Evolutionary conservation across 2,888 invertebrate species (phyloP), one percentile per base, ranked within the genome.

Genomic region (Monoplex corrugatus): DNA sequence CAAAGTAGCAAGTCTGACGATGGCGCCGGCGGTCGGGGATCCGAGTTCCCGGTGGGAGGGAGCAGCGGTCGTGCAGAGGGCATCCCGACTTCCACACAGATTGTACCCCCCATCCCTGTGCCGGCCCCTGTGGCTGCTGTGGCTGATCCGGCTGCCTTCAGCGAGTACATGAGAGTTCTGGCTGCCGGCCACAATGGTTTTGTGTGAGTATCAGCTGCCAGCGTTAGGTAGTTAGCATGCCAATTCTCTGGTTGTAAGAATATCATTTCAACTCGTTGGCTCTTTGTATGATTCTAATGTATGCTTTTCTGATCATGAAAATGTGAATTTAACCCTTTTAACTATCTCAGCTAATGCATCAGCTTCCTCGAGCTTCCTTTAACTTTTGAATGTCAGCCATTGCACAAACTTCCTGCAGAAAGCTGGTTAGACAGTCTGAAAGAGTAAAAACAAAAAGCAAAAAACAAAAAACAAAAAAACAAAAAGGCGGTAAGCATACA

Each of bases 131-230:
- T 86, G 32, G 89, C 90, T 1, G 90, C 87, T 2, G 80, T 86
- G 32, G 89, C 90, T 1, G 90, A 90, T 38, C 89, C 90, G 10
- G 92, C 91, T 1, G 91, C 90, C 43, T 92, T 91, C 88, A 91
- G 92, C 44, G 92, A 92, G 45, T 92, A 92, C 88, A 92, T 92
- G 92, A 45, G 92, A 44, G 89, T 91, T 87, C 80, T 92, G 44
- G 91, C 92, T 28, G 91, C 92, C 0, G 90, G 91, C 13, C 92
- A 91, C 83, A 90, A 89, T 44, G 87, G 89, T 5, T 90, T 91
- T 75, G 63, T 92, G 92, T 92, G 89, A 92, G 92, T 92, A 87
- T 16, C 16, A 78, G 10, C n/a, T n/a, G n/a, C n/a, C n/a, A n/a
- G n/a, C n/a, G n/a, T n/a, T n/a, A n/a, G n/a, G n/a, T n/a, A n/a